Base-by-base conservation (phyloP, 2,888 invertebrate genomes). In the Aspidiotus rigidus region DNA sequence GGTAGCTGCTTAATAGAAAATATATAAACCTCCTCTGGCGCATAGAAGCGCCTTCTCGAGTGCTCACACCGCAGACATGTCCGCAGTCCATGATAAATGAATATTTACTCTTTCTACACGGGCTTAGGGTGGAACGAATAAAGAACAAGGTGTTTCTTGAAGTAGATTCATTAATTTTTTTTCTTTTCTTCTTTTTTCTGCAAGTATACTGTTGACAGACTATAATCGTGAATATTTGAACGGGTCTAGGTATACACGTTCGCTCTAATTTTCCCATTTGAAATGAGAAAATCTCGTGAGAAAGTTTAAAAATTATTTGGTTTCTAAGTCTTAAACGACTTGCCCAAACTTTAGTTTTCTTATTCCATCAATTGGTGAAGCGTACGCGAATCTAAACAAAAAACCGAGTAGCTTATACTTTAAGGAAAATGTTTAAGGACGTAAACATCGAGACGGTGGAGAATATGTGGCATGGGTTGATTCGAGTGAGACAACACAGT, bases 161-260 rank as follows among this genome's bases (percentile, higher is more conserved):
- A 49, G 49, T 49, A n/a, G 49, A 49, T 49, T n/a, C n/a, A 49
- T 49, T 49, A 49, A 49, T 56, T 56, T 17, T 11, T 56, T n/a
- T 56, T 56, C 16, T 56, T 56, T 56, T 56, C 16, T 56, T 16
- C 17, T 56, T 56, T 17, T 53, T n/a, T 11, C 15, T n/a, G n/a
- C 53, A n/a, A 56, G 10, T 15, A 16, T 56, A 10, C 10, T 56
- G 17, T 16, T 56, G 56, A 56, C 56, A 17, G 17, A 16, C 16
- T 56, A 28, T 28, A 56, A 56, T 56, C 3, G 13, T 56, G n/a
- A 56, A 56, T 56, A 16, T 17, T 56, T 56, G 17, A 15, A n/a
- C 56, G 10, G n/a, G 13, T 6, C 49, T 49, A 28, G 28, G 28
- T 28, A n/a, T n/a, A 28, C 28, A 28, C 28, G 28, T 28, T 28